Evolutionary conservation across 2,797 vertebrate genomes (phyloP).

Genomic region (Leuciscus waleckii): DNA sequence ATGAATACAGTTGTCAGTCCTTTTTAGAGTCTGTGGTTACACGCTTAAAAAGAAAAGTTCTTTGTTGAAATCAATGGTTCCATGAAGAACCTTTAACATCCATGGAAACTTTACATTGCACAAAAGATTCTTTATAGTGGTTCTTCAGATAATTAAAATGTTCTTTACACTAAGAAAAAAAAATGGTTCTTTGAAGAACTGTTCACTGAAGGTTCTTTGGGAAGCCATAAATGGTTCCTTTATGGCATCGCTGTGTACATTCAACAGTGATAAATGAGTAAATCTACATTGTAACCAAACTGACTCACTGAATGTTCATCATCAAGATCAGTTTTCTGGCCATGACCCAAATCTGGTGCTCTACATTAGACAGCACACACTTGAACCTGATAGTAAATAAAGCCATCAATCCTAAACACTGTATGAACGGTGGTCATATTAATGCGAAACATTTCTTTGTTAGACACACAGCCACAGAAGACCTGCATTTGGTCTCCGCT

Average conservation of each 20-base stretch:
- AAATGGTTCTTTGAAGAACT: not conserved
- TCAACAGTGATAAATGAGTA: not conserved
- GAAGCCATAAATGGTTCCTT: not conserved
- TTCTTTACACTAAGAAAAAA: not conserved
- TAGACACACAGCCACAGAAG: slow-evolving; percentile 42
- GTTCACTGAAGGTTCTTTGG: not conserved
- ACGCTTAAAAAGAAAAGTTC: not conserved
- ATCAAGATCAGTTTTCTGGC: not conserved
- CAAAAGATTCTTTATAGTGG: not conserved
- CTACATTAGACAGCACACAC: not conserved
- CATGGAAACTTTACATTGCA: not conserved
- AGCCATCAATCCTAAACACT: not conserved
- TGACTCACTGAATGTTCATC: not conserved
- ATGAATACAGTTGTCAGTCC: not conserved
- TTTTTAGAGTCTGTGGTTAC: not conserved
- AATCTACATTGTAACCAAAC: not conserved
- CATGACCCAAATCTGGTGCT: not conserved
- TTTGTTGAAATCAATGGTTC: not conserved
- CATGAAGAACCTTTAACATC: not conserved
- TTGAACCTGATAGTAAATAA: not conserved
- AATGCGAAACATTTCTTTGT: not conserved
- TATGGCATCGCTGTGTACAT: not conserved
- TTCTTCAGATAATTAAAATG: not conserved
- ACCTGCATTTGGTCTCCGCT: not conserved
- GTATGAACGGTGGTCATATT: not conserved